Conservation (phyloP, 2,113 vertebrate species). For the Muscicapa adusta region DNA sequence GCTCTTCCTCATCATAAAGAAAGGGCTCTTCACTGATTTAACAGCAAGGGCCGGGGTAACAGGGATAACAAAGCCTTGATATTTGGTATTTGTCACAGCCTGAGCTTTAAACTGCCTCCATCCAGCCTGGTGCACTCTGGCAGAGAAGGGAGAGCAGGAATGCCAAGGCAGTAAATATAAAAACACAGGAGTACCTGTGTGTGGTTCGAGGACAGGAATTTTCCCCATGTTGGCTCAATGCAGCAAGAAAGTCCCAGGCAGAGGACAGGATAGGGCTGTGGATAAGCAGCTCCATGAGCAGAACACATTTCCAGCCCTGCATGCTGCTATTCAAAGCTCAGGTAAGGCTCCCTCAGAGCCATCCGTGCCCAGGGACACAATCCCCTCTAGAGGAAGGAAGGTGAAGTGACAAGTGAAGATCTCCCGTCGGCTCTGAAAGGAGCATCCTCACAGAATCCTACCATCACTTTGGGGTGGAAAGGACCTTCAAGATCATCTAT, state of each 20-base stretch:
- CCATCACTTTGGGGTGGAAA: too few relatives aligned
- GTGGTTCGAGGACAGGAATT: not conserved
- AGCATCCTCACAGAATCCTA: not conserved
- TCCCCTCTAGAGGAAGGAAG: conserved; percentile 31
- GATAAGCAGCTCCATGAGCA: not conserved
- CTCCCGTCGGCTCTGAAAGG: not conserved
- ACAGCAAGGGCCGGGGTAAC: not conserved
- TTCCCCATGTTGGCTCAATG: fast-evolving
- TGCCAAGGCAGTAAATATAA: not conserved
- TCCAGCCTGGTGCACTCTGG: not conserved
- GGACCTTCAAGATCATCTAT: not conserved
- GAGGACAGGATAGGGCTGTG: not conserved
- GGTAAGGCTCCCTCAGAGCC: not conserved
- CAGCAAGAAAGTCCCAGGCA: not conserved
- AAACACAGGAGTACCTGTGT: not conserved
- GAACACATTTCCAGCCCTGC: not conserved
- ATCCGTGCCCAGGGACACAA: not conserved
- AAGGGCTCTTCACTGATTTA: not conserved
- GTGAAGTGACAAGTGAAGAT: not conserved
- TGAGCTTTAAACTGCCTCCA: not conserved
- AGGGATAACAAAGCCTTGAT: not conserved
- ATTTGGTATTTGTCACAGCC: not conserved
- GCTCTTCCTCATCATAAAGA: fast-evolving
- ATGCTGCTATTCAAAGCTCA: not conserved
- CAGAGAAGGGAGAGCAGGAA: not conserved